Evolutionary conservation across 2,888 invertebrate species (phyloP).

Genomic region (Epinotia demarniana): DNA sequence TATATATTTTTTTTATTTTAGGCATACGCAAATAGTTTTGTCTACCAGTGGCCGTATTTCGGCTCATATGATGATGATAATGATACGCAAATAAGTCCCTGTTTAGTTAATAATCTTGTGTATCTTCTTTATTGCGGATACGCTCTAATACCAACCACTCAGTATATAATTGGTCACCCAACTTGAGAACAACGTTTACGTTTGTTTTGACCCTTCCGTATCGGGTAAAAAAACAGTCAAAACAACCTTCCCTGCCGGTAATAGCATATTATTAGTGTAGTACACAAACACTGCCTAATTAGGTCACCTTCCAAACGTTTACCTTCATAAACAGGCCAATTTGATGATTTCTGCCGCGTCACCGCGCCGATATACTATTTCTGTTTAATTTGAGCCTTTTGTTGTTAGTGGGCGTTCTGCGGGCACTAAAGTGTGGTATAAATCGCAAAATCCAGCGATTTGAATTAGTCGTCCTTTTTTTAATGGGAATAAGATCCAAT

Average conservation of each 20-base stretch:
- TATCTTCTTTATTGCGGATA: no score
- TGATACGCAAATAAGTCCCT: no score
- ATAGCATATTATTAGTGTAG: constrained; percentile 1
- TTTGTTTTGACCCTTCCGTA: not conserved
- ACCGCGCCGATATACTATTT: constrained; percentile 9
- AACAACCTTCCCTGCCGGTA: not conserved
- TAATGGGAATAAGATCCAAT: no score
- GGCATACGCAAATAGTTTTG: no score
- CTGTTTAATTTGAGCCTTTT: constrained; percentile 22
- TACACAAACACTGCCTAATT: constrained; percentile 6
- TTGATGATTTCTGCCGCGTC: constrained; percentile 9
- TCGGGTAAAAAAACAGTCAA: not conserved
- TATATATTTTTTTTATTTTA: no score
- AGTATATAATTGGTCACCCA: no score
- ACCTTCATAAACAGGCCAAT: constrained; percentile 1
- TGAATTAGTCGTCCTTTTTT: not conserved
- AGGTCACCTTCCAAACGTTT: constrained; percentile 16
- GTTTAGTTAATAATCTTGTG: no score
- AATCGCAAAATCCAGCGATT: not conserved
- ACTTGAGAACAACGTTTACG: no score
- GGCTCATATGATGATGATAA: no score
- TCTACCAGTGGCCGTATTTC: no score
- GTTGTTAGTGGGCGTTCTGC: not conserved
- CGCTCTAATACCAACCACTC: no score
- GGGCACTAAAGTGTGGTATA: not conserved